Conservation (phyloP, 2,113 vertebrate genomes). For the Micromys minutus region DNA sequence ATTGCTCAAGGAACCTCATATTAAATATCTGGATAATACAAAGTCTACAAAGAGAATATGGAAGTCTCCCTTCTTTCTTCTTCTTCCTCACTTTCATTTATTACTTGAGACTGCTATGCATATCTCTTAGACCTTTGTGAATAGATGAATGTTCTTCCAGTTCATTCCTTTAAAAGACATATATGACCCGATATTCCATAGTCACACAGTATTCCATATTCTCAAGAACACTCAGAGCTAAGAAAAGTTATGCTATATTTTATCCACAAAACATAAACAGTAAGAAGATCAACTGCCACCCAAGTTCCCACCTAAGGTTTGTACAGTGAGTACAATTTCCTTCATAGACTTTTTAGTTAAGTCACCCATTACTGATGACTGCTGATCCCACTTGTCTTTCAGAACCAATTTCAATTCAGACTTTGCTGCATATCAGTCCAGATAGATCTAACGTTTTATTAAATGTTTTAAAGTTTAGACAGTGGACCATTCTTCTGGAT, state of each 20-base stretch:
- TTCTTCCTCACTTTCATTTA: neutral
- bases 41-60: neutral
- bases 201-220: neutral
- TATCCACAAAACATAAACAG: neutral
- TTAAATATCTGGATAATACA: neutral
- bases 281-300: neutral
- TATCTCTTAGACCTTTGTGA: neutral
- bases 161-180: neutral
- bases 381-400: neutral
- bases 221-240: neutral
- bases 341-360: neutral
- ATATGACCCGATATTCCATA: neutral
- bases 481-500: neutral
- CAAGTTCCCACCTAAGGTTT: neutral
- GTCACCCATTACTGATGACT: neutral
- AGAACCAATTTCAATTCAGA: neutral
- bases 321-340: neutral
- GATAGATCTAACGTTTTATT: neutral
- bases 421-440: neutral
- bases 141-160: neutral
- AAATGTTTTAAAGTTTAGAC: neutral
- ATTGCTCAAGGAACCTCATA: neutral
- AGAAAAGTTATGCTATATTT: neutral
- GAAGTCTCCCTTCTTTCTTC: neutral
- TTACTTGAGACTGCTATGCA: neutral